Percentiles rank a stretch among this genome's conserved stretches.
Evolutionary conservation across 2,113 vertebrate species (phyloP).

Genomic region (Miniopterus natalensis): DNA sequence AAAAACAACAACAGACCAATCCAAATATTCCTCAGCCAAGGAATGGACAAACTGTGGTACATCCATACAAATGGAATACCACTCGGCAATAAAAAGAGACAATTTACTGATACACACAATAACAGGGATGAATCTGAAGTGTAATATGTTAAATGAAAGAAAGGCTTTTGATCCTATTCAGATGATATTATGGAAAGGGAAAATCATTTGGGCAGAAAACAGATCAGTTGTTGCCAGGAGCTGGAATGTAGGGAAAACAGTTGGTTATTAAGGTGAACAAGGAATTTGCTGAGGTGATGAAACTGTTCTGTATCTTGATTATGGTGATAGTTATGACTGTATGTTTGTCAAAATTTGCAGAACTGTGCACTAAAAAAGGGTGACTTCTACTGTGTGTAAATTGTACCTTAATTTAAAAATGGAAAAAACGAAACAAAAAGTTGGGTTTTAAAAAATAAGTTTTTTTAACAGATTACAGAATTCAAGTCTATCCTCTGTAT

Average conservation of each 20-base stretch:
- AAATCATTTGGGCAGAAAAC: neutral
- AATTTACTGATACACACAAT: neutral
- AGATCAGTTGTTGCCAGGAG: neutral
- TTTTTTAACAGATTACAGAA: conserved; percentile 20
- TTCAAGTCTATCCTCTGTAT: conserved; percentile 31
- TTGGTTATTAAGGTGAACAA: neutral
- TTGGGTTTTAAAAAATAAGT: conserved; percentile 6
- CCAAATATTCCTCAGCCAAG: neutral
- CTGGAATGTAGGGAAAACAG: neutral
- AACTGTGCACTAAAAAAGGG: neutral
- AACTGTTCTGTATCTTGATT: neutral
- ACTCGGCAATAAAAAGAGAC: conserved; percentile 22
- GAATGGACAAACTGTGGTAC: neutral
- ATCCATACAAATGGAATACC: neutral
- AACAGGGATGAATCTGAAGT: neutral
- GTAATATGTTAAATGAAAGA: neutral
- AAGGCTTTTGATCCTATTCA: conserved; percentile 1
- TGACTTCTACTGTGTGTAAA: neutral
- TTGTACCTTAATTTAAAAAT: conserved; percentile 14
- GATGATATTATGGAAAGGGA: neutral
- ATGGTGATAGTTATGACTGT: neutral
- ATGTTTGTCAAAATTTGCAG: neutral
- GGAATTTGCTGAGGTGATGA: neutral
- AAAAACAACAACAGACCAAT: neutral
- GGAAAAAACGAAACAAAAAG: conserved; percentile 5